phyloP scores from a whole-genome alignment of 2,888 invertebrate species.

The Stenotaenia linearis region DNA sequence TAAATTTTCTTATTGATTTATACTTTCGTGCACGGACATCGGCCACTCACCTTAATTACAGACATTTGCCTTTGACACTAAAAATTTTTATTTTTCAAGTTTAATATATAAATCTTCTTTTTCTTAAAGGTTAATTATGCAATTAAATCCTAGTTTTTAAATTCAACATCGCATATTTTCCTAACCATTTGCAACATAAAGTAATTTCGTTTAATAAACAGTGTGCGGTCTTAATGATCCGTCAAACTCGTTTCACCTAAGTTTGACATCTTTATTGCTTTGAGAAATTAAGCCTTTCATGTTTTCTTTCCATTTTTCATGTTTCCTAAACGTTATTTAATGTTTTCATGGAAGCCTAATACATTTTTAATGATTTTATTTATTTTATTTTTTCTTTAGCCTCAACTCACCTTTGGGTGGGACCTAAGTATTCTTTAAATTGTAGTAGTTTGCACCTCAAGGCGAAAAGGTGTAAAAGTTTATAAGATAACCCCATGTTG shows the following conservation, averaged over 20 bases:
- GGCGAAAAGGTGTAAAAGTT: background rate
- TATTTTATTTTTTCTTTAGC: background rate
- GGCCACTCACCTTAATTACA: background rate
- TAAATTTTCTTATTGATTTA: background rate
- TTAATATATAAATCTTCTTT: no score
- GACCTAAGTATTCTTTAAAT: background rate
- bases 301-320: background rate
- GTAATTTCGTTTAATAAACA: background rate
- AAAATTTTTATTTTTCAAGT: no score
- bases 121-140: background rate
- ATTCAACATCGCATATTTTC: background rate
- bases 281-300: background rate
- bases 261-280: background rate
- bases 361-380: background rate
- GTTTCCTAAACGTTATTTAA: background rate
- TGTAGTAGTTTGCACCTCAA: constrained; percentile 12
- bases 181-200: background rate
- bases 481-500: background rate
- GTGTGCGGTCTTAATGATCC: background rate
- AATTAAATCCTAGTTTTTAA: background rate
- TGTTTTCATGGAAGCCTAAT: background rate
- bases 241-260: background rate
- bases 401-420: background rate
- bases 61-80: background rate
- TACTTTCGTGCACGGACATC: background rate